Evolutionary conservation across 2,113 vertebrate genomes (phyloP), one percentile per base, ranked within the genome.

Genomic region (Isurus oxyrinchus): DNA sequence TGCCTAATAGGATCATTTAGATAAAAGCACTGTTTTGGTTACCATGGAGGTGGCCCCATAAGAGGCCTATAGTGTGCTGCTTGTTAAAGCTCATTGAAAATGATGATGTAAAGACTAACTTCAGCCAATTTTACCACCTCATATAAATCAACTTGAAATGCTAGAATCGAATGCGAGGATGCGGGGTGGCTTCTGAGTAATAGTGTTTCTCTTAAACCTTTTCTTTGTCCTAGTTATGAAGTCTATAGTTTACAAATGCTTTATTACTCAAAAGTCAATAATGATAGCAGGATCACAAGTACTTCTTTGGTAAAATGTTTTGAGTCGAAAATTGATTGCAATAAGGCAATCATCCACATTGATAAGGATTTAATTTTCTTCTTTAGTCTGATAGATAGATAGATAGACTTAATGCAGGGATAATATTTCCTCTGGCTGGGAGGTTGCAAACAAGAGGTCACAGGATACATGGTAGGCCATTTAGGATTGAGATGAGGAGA

Each of bases 11-110:
- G 49, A 72, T 95, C 63, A 53, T 95, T 72, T 95, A 25, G 94
- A 72, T 95, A 72, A 95, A 95, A 95, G 94, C 44, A 72, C 44
- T 55, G 44, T 95, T 95, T 44, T 95, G 49, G 66, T 95, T 55
- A 76, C 63, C 49, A 16, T 67, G 94, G 44, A 35, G 67, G 94
- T 53, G 25, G 67, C 66, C 67, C 40, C 66, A 31, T 53, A 27
- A 55, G 63, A 76, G 94, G 94, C 67, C 67, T 95, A 44, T 55
- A 55, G 40, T 31, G 44, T 55, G 53, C 25, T 53, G 94, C 44
- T 72, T 27, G 94, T 69, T 49, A 95, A 67, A 49, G 94, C 25
- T 72, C 66, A 95, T 95, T 95, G 94, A 72, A 72, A 69, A 55
- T 35, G 67, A 76, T 76, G 49, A 72, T 95, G 90, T 94, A 94